phyloP scores from a whole-genome alignment of 2,113 vertebrate genomes.

The Dicrurus megarhynchus region DNA sequence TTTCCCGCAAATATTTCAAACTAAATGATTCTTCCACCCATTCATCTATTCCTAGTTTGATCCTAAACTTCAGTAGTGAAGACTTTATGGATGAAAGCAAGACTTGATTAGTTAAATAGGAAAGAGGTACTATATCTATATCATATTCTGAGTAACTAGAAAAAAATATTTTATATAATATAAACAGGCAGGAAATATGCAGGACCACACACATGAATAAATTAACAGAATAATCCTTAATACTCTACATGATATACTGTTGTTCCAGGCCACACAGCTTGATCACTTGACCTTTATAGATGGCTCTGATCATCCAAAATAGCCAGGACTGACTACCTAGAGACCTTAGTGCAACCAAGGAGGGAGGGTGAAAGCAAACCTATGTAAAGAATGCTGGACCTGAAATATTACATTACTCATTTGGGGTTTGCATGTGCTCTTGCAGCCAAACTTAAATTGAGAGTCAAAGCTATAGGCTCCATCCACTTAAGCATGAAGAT shows the following conservation, averaged over 20 bases:
- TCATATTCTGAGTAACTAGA: background rate
- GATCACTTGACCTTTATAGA: background rate
- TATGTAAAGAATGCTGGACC: background rate
- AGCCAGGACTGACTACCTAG: background rate
- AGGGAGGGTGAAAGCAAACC: background rate
- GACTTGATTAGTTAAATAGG: background rate
- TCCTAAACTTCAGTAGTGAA: background rate
- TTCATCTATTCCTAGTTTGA: background rate
- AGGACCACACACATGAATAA: conserved; percentile 41
- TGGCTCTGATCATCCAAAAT: background rate
- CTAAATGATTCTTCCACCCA: background rate
- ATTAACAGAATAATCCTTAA: background rate
- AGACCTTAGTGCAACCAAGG: background rate
- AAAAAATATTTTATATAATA: background rate
- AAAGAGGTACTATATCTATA: background rate
- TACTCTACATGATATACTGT: background rate
- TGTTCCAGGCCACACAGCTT: conserved; percentile 11
- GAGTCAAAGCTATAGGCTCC: background rate
- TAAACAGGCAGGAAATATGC: conserved; percentile 1
- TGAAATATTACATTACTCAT: background rate
- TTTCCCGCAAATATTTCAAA: background rate
- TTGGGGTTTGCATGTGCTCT: background rate
- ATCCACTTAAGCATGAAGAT: background rate
- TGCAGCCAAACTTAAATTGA: background rate
- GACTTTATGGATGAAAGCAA: background rate